Evolutionary conservation across 2,888 invertebrate genomes (phyloP).

Genomic region (Ceratothoa steindachneri): DNA sequence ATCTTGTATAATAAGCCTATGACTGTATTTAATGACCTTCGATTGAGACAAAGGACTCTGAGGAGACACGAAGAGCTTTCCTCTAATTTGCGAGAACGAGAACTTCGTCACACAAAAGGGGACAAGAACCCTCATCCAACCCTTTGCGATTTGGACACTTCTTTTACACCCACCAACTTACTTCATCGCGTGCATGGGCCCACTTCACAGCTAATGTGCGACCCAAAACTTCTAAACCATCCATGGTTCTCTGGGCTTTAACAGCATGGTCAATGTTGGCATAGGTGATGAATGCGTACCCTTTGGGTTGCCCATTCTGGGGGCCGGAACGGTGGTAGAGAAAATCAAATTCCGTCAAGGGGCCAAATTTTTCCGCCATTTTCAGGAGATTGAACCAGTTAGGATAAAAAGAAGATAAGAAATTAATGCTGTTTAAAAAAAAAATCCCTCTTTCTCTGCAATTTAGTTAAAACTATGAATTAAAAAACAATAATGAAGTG

Average conservation of each 20-base stretch:
- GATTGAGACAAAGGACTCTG: no score
- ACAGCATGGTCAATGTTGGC: constrained; percentile 64
- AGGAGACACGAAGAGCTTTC: no score
- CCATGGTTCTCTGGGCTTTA: constrained; percentile 66
- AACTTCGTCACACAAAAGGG: no score
- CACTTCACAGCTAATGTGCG: constrained; percentile 68
- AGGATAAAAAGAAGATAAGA: constrained; percentile 49
- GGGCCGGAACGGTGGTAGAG: constrained; percentile 89
- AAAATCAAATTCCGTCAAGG: constrained; percentile 91
- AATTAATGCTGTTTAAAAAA: constrained; percentile 31
- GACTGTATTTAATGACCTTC: no score
- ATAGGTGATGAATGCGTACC: constrained; percentile 90
- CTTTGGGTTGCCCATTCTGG: constrained; percentile 79
- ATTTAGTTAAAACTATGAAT: constrained; percentile 38
- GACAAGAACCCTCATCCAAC: no score
- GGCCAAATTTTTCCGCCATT: constrained; percentile 89
- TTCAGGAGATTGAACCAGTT: constrained; percentile 89
- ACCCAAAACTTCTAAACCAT: constrained; percentile 69
- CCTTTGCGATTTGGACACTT: no score
- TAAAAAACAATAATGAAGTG: constrained; percentile 12
- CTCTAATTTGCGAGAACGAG: no score
- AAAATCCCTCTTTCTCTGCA: constrained; percentile 53
- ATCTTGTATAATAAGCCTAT: no score
- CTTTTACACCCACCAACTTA: no score
- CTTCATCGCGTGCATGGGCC: constrained; percentile 48